Percentiles rank a stretch among this genome's conserved stretches.
phyloP scores from a whole-genome alignment of 2,888 invertebrate genomes.

The Rhagophthalmus giganteus region DNA sequence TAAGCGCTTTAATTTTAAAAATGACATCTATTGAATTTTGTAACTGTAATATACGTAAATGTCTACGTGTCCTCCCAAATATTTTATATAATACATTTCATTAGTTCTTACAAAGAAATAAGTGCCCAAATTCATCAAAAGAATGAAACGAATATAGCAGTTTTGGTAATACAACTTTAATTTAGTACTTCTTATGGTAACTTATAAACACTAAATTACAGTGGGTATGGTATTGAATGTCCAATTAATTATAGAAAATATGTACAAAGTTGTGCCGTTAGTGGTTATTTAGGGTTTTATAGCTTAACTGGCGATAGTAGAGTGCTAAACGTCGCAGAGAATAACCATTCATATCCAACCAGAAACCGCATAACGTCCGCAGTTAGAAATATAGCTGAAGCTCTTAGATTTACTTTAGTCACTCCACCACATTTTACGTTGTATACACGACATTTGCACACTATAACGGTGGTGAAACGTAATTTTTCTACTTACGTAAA shows the following conservation, averaged over 20 bases:
- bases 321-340: slow-evolving; percentile 52
- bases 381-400: slow-evolving; percentile 36
- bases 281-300: slow-evolving; percentile 48
- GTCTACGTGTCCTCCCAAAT: no score
- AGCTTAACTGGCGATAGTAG: slow-evolving; percentile 48
- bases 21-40: no score
- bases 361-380: slow-evolving; percentile 44
- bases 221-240: slow-evolving; percentile 15
- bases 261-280: slow-evolving; percentile 42
- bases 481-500: no score
- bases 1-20: no score
- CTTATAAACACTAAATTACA: not conserved
- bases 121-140: not conserved
- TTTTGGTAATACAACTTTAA: no score
- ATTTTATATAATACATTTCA: no score
- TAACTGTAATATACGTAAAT: no score
- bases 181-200: no score
- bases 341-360: slow-evolving; percentile 53
- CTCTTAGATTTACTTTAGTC: slow-evolving; percentile 30
- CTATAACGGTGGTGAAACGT: no score
- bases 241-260: slow-evolving; percentile 30
- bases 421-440: slow-evolving; percentile 13
- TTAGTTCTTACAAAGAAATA: no score
- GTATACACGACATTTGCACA: no score
- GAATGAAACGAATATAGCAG: not conserved